Percentiles rank a stretch among this genome's conserved stretches.
Conservation (phyloP, 2,797 vertebrate species). For the Helicolenus hilgendorfi region DNA sequence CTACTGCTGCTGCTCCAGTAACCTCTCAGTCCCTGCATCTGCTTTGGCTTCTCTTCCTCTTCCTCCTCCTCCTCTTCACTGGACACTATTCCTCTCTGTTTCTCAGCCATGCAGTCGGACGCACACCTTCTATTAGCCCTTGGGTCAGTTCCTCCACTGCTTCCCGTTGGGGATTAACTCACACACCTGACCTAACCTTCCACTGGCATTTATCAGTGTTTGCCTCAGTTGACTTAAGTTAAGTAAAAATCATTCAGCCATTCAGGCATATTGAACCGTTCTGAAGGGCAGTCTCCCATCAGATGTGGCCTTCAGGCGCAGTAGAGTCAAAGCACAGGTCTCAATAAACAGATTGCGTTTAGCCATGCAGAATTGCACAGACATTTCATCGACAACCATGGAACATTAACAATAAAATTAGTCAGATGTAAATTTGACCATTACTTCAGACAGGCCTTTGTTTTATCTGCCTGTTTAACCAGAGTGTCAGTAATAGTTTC, state of each 20-base stretch:
- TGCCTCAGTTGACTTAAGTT: slow-evolving; percentile 72
- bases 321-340: slow-evolving; percentile 27
- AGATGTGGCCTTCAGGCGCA: slow-evolving; percentile 21
- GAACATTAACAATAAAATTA: slow-evolving; percentile 6
- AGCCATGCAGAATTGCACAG: slow-evolving; percentile 34
- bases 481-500: slow-evolving; percentile 30
- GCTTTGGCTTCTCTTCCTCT: slow-evolving; percentile 62
- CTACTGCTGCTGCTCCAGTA: slow-evolving; percentile 72
- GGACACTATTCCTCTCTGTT: slow-evolving; percentile 45
- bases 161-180: slow-evolving; percentile 75
- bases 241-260: slow-evolving; percentile 77
- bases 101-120: slow-evolving; percentile 62
- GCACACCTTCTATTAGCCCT: slow-evolving; percentile 65
- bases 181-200: slow-evolving; percentile 81
- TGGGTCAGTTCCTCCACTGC: slow-evolving; percentile 73
- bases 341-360: background rate
- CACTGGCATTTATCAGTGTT: slow-evolving; percentile 80
- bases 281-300: slow-evolving; percentile 69
- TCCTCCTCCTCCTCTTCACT: slow-evolving; percentile 25
- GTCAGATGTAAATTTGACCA: slow-evolving; percentile 18
- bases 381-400: background rate
- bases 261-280: slow-evolving; percentile 65
- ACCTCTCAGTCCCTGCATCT: slow-evolving; percentile 71
- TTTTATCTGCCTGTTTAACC: slow-evolving; percentile 38
- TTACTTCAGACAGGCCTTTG: background rate